Percentiles rank a stretch among this genome's conserved stretches.
These are phyloP conservation scores for Chaenodraco wilsoni DNA, from an alignment of 2,797 vertebrate species.

Conservation along the genomic window DNA sequence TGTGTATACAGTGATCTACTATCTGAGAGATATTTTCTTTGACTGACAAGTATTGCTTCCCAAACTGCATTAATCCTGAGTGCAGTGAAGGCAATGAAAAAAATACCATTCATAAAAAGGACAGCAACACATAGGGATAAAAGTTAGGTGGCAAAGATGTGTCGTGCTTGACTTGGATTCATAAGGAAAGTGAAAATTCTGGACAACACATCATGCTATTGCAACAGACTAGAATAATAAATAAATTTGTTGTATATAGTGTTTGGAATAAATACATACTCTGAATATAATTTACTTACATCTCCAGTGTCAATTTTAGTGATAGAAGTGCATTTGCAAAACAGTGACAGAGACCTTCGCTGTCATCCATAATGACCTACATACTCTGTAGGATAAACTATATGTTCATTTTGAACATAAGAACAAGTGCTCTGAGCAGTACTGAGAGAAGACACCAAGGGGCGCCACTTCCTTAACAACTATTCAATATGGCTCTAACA, in stretches of 20 bases:
- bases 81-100: conserved; percentile 56
- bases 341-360: conserved; percentile 42
- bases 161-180: conserved; percentile 29
- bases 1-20: conserved; percentile 46
- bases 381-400: conserved; percentile 3
- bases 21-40: conserved; percentile 41
- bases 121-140: conserved; percentile 19
- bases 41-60: conserved; percentile 52
- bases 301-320: conserved; percentile 36
- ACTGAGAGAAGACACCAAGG: conserved; percentile 67
- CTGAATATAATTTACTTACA: conserved; percentile 14
- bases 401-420: neutral
- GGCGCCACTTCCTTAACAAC: conserved; percentile 63
- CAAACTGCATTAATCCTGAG: conserved; percentile 61
- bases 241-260: conserved; percentile 42
- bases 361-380: conserved; percentile 5
- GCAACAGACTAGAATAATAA: conserved; percentile 34
- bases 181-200: conserved; percentile 29
- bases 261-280: conserved; percentile 38
- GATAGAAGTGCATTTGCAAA: conserved; percentile 54
- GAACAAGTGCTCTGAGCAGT: conserved; percentile 40
- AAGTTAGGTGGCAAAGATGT: neutral
- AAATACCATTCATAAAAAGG: conserved; percentile 31
- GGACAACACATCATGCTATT: conserved; percentile 29
- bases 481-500: conserved; percentile 19